Base-by-base conservation (phyloP, 2,113 vertebrate genomes). In the Anhinga anhinga region DNA sequence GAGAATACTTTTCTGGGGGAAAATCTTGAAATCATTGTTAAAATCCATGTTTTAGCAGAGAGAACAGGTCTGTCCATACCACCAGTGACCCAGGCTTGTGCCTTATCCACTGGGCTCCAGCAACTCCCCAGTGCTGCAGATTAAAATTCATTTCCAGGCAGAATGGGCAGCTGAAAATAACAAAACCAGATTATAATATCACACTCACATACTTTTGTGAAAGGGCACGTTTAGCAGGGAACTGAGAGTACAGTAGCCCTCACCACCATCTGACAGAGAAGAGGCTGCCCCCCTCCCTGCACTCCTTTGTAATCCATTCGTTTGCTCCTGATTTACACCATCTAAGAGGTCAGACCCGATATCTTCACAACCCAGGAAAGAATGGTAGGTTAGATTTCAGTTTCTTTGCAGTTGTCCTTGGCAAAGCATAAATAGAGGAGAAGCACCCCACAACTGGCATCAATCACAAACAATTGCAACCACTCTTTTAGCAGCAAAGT, bases 121-220 rank as follows among this genome's bases (percentile, higher is more conserved):
- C 40, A 45, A 49, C 25, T 91, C 38, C 53, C 81, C 44, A 20
- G 40, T 34, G 49, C 29, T 85, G 53, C 78, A 85, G 69, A 73
- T 91, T 76, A 91, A 76, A 93, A 86, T 79, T 82, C 45, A 77
- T 52, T 86, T 92, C 85, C 32, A 89, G 69, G 69, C 56, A 67
- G 56, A 96, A 93, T 22, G n/a, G 38, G 56, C 44, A 84, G 42
- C 81, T 80, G 91, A 91, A 95, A 89, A 93, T 72, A 89, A 91
- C 50, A 90, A 88, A 84, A 89, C 77, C 30, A 72, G 44, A 49
- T 89, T 91, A 65, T 55, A 84, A 72, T 85, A 88, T 62, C 67
- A 66, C 73, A 69, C n/a, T 72, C 69, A 29, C 38, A 85, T 19
- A 29, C 70, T 76, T 91, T 45, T 67, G 62, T 90, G 82, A 91